These are phyloP conservation scores for Python bivittatus DNA, from an alignment of 2,113 vertebrate species.

Conservation along the genomic window DNA sequence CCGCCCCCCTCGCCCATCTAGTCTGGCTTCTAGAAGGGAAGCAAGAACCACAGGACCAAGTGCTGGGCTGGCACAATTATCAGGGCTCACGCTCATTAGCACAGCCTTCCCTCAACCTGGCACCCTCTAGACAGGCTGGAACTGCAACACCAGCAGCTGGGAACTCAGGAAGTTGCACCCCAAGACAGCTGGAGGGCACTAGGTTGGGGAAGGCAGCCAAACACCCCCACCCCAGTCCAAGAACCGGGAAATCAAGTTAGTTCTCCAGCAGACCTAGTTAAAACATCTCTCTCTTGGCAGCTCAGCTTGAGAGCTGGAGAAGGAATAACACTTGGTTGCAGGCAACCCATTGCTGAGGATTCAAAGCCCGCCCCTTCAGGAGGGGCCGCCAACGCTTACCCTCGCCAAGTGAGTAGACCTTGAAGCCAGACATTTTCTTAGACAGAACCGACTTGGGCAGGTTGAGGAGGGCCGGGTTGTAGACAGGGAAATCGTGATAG, in stretches of 20 bases:
- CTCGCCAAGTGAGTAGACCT: conserved; percentile 94
- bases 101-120: not conserved
- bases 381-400: conserved; percentile 74
- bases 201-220: not conserved
- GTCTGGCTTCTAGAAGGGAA: not conserved
- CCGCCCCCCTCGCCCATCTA: not conserved
- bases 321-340: not conserved
- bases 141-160: not conserved
- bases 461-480: conserved; percentile 94
- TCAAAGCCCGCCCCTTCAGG: fast-evolving
- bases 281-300: not conserved
- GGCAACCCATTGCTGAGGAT: too few relatives aligned
- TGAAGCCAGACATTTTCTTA: conserved; percentile 98
- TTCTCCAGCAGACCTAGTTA: not conserved
- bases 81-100: not conserved
- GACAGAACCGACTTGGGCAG: conserved; percentile 94
- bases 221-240: not conserved
- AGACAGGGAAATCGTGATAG: conserved; percentile 94
- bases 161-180: not conserved
- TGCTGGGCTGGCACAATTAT: not conserved
- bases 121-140: not conserved
- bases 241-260: not conserved
- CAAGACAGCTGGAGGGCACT: not conserved
- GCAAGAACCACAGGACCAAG: too few relatives aligned
- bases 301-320: not conserved